phyloP scores from a whole-genome alignment of 2,797 vertebrate species.

The Sebastes itinus region DNA sequence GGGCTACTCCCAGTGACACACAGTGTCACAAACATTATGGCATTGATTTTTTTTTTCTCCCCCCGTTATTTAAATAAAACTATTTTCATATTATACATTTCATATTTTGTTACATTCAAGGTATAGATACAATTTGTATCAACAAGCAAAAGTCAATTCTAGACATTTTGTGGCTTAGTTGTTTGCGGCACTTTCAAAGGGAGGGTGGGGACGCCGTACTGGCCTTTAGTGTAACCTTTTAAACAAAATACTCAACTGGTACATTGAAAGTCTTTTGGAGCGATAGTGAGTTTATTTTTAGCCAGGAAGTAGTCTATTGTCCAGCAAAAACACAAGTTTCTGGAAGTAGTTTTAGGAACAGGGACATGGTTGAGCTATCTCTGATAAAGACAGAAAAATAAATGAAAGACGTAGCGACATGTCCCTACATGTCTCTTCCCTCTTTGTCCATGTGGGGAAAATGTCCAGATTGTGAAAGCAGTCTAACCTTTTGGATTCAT shows the following conservation, averaged over 20 bases:
- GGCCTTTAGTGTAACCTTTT: constrained; percentile 14
- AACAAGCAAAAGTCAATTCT: constrained; percentile 99
- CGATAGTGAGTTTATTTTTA: constrained; percentile 15
- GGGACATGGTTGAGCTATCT: not conserved
- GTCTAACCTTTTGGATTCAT: not conserved
- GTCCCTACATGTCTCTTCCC: not conserved
- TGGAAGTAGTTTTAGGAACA: not conserved
- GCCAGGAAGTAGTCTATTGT: constrained; percentile 27
- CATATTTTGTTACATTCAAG: constrained; percentile 96
- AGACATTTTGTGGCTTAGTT: constrained; percentile 95
- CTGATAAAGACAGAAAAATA: not conserved
- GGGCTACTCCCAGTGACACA: constrained; percentile 98
- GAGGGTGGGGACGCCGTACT: constrained; percentile 29
- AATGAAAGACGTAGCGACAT: not conserved
- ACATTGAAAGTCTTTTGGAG: not conserved
- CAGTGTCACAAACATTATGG: constrained; percentile 96
- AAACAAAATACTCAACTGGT: constrained; percentile 6
- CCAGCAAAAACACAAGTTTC: constrained; percentile 20
- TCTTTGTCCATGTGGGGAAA: not conserved
- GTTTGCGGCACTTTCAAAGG: constrained; percentile 82
- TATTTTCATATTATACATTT: constrained; percentile 90
- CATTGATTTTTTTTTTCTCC: constrained; percentile 70
- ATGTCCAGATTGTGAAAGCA: not conserved
- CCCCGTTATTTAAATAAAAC: constrained; percentile 84
- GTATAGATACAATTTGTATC: constrained; percentile 99